These are phyloP conservation scores for Drosophila arizonae DNA, from an alignment of 1,140 invertebrate genomes.

Conservation along the genomic window DNA sequence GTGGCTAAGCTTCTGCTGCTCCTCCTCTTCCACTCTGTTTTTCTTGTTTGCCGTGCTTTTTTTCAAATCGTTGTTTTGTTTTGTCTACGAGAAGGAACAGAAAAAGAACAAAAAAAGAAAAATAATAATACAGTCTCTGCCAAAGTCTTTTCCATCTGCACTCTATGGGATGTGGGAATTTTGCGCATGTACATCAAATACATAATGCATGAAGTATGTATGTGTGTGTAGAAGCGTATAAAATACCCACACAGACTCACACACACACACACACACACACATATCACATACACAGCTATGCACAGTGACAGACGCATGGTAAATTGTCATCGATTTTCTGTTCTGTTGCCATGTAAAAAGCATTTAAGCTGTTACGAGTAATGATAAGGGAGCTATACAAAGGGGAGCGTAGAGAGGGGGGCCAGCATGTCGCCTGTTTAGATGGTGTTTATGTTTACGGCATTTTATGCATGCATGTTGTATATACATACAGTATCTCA, in stretches of 20 bases:
- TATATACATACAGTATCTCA: conserved; percentile 2
- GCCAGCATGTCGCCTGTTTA: conserved; percentile 38
- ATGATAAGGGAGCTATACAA: background rate
- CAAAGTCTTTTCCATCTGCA: background rate
- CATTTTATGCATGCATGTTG: conserved; percentile 51
- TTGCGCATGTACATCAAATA: conserved; percentile 76
- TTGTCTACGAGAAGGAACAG: conserved; percentile 43
- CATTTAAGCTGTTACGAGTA: conserved; percentile 34
- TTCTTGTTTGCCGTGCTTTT: conserved; percentile 8
- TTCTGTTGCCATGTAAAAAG: conserved; percentile 68
- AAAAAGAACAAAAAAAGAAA: background rate
- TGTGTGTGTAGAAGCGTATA: conserved; percentile 13
- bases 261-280: conserved; percentile 30
- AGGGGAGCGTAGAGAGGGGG: background rate
- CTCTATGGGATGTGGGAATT: conserved; percentile 60
- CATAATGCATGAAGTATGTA: conserved; percentile 61
- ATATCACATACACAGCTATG: conserved; percentile 18
- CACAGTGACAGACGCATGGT: conserved; percentile 44
- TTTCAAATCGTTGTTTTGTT: conserved; percentile 34
- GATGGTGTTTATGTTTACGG: conserved; percentile 74
- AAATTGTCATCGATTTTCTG: conserved; percentile 76
- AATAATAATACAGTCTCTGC: conserved; percentile 26
- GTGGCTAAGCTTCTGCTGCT: conserved; percentile 14
- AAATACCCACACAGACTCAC: conserved; percentile 5
- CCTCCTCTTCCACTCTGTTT: conserved; percentile 1